Evolutionary conservation across 2,888 invertebrate species (phyloP).

Genomic region (Drosophila mulleri): DNA sequence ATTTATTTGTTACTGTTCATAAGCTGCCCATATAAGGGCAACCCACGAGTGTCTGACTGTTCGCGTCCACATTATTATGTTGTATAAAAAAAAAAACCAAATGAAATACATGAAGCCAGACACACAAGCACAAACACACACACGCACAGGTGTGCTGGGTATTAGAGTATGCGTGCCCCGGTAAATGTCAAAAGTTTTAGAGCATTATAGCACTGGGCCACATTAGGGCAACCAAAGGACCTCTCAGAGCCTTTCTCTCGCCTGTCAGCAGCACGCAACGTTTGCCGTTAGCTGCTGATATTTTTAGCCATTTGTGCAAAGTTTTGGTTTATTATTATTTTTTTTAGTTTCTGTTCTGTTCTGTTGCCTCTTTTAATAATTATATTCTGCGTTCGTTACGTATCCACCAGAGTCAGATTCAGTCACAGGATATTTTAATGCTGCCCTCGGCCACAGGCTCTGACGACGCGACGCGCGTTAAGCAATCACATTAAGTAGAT

Average conservation of each 20-base stretch:
- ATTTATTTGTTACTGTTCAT: slow-evolving; percentile 37
- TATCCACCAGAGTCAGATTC: slow-evolving; percentile 3
- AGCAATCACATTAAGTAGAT: slow-evolving; percentile 70
- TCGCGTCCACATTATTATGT: slow-evolving; percentile 42
- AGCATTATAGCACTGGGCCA: slow-evolving; percentile 21
- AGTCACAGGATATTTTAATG: slow-evolving; percentile 37
- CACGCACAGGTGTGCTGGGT: neutral
- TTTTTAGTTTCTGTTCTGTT: slow-evolving; percentile 12
- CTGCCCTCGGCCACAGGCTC: slow-evolving; percentile 11
- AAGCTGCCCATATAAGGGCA: neutral
- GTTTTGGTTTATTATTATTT: slow-evolving; percentile 18
- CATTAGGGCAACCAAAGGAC: slow-evolving; percentile 36
- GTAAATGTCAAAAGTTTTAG: slow-evolving; percentile 56
- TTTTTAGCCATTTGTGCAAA: slow-evolving; percentile 59
- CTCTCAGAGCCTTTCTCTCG: slow-evolving; percentile 25
- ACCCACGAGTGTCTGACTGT: neutral
- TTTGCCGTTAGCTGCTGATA: slow-evolving; percentile 38
- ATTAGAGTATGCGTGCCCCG: slow-evolving; percentile 41
- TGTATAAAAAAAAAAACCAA: slow-evolving; percentile 31
- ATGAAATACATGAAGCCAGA: slow-evolving; percentile 30
- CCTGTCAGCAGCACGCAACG: slow-evolving; percentile 53
- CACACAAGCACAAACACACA: slow-evolving; percentile 2
- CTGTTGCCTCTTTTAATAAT: slow-evolving; percentile 32
- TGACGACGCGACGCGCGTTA: slow-evolving; percentile 35
- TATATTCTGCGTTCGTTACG: slow-evolving; percentile 25